Evolutionary conservation across 1,140 invertebrate species (phyloP).

Genomic region (Micrasema minimum): DNA sequence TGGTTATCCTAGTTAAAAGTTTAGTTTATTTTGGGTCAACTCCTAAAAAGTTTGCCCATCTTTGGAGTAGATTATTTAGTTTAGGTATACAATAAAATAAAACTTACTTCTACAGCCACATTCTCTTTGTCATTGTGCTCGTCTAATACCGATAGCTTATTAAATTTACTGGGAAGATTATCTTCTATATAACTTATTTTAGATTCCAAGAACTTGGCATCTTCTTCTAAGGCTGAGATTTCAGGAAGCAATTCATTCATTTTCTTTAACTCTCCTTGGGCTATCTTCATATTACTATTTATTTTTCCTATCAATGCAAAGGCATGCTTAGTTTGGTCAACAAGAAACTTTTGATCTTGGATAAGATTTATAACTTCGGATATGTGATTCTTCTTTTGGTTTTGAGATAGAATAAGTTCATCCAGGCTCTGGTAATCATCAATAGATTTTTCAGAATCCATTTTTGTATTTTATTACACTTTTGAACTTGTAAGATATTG

Average conservation of each 20-base stretch:
- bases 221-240: conserved; percentile 6
- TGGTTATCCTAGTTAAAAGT: too few relatives aligned
- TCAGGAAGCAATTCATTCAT: conserved; percentile 15
- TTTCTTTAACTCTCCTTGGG: conserved; percentile 15
- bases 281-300: conserved; percentile 17
- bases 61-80: too few relatives aligned
- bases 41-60: too few relatives aligned
- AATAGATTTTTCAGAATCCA: conserved; percentile 33
- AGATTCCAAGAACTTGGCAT: conserved; percentile 6
- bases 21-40: too few relatives aligned
- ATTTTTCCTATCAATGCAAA: conserved; percentile 36
- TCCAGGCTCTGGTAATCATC: conserved; percentile 43
- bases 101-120: conserved; percentile 12
- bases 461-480: not conserved
- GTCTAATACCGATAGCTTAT: conserved; percentile 31
- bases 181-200: conserved; percentile 36
- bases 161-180: conserved; percentile 46
- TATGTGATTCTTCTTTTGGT: conserved; percentile 32
- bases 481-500: too few relatives aligned
- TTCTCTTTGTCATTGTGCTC: conserved; percentile 35
- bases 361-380: conserved; percentile 34
- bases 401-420: conserved; percentile 45
- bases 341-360: conserved; percentile 41
- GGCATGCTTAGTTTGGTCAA: conserved; percentile 24
- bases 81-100: too few relatives aligned